Percentiles rank a stretch among this genome's conserved stretches.
Conservation (phyloP, 2,888 invertebrate species). For the Cryptocephalus primarius region DNA sequence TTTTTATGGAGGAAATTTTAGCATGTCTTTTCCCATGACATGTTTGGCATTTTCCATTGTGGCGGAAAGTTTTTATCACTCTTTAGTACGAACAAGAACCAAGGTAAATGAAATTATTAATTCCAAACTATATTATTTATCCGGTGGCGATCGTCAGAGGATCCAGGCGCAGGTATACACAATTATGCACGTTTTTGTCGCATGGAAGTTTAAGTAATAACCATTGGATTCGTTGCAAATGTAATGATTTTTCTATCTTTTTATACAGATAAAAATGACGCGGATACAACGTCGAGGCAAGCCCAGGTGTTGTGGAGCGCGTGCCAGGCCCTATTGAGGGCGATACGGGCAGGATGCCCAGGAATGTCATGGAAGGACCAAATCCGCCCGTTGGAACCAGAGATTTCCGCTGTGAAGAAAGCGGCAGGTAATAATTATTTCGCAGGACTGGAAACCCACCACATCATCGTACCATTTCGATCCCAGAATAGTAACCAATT, state of each 20-base stretch:
- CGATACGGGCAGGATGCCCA: constrained; percentile 54
- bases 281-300: constrained; percentile 62
- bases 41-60: constrained; percentile 9
- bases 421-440: constrained; percentile 52
- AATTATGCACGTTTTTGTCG: too few species aligned
- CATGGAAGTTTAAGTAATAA: too few species aligned
- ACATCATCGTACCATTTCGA: too few species aligned
- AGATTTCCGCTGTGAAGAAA: constrained; percentile 62
- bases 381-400: constrained; percentile 51
- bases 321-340: constrained; percentile 74
- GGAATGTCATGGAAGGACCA: constrained; percentile 46
- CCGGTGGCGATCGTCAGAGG: background rate
- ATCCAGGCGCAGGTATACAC: too few species aligned
- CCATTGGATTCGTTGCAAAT: too few species aligned
- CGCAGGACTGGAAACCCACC: too few species aligned
- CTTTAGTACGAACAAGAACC: constrained; percentile 2
- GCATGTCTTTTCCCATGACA: background rate
- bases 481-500: too few species aligned
- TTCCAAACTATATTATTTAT: background rate
- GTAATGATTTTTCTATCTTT: too few species aligned
- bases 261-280: constrained; percentile 43
- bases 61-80: constrained; percentile 6
- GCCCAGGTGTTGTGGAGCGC: constrained; percentile 91
- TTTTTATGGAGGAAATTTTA: too few species aligned
- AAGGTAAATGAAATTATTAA: background rate